Conservation (phyloP, 2,113 vertebrate species). For the Girardinichthys multiradiatus region DNA sequence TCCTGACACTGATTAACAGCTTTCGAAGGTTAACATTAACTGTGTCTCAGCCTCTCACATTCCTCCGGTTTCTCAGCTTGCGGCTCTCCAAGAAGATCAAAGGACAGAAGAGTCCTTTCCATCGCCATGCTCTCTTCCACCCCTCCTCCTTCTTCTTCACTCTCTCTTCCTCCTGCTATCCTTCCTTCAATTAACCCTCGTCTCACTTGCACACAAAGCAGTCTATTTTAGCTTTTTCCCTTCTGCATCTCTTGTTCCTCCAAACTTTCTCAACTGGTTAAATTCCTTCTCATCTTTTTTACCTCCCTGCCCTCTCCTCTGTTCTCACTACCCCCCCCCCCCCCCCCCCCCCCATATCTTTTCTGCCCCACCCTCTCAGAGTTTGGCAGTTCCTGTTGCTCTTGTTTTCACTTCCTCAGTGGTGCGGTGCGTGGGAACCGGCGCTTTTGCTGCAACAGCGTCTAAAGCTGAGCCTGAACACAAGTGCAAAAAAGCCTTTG, state of each 20-base stretch:
- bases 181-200: constrained; percentile 25
- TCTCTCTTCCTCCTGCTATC: constrained; percentile 46
- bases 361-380: constrained; percentile 66
- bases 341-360: constrained; percentile 12
- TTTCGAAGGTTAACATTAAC: constrained; percentile 63
- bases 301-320: constrained; percentile 46
- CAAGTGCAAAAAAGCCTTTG: constrained; percentile 16
- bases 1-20: constrained; percentile 5
- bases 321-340: constrained; percentile 44
- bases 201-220: neutral
- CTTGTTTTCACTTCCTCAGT: constrained; percentile 79
- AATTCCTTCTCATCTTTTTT: constrained; percentile 13
- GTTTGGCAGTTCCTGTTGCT: constrained; percentile 77
- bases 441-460: constrained; percentile 53
- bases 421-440: constrained; percentile 78
- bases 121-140: constrained; percentile 41
- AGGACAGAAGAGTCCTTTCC: constrained; percentile 61
- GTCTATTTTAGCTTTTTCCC: constrained; percentile 26
- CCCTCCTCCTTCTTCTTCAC: constrained; percentile 48
- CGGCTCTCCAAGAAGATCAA: constrained; percentile 74
- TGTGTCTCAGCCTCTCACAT: constrained; percentile 72
- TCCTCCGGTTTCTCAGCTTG: constrained; percentile 67
- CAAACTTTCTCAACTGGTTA: constrained; percentile 29
- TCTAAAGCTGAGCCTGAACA: constrained; percentile 44
- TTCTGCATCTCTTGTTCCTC: constrained; percentile 1